These are phyloP conservation scores for Characodon lateralis DNA, from an alignment of 2,797 vertebrate genomes.

Conservation along the genomic window DNA sequence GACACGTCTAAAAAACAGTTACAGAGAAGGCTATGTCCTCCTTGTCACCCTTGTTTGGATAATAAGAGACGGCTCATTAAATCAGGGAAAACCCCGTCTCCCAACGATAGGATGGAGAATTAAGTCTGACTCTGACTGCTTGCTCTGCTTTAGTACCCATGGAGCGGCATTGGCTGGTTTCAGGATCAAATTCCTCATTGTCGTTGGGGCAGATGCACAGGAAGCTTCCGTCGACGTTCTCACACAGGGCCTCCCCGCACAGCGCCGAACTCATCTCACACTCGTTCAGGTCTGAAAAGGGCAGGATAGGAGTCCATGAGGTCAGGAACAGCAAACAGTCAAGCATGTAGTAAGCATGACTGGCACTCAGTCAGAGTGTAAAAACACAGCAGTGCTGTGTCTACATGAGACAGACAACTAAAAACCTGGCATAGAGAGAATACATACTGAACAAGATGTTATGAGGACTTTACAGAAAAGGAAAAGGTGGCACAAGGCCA, in stretches of 20 bases:
- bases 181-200: constrained; percentile 84
- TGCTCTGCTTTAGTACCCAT: constrained; percentile 73
- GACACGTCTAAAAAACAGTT: constrained; percentile 54
- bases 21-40: constrained; percentile 62
- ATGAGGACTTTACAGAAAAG: neutral
- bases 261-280: constrained; percentile 80
- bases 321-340: constrained; percentile 31
- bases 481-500: neutral
- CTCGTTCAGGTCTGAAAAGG: constrained; percentile 80
- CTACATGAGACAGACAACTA: constrained; percentile 1
- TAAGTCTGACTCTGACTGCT: constrained; percentile 64
- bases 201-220: constrained; percentile 84
- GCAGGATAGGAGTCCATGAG: constrained; percentile 41
- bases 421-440: neutral
- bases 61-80: constrained; percentile 78
- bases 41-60: constrained; percentile 72
- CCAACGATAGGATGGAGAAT: constrained; percentile 61
- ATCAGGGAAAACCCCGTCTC: constrained; percentile 74
- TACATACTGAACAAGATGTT: neutral
- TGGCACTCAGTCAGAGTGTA: constrained; percentile 16
- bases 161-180: constrained; percentile 77
- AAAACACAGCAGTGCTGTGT: neutral
- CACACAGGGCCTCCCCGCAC: constrained; percentile 81
- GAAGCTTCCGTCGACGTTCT: constrained; percentile 85
- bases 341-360: constrained; percentile 30